Evolutionary conservation across 2,888 invertebrate genomes (phyloP).

Genomic region (Metopia argyrocephala): DNA sequence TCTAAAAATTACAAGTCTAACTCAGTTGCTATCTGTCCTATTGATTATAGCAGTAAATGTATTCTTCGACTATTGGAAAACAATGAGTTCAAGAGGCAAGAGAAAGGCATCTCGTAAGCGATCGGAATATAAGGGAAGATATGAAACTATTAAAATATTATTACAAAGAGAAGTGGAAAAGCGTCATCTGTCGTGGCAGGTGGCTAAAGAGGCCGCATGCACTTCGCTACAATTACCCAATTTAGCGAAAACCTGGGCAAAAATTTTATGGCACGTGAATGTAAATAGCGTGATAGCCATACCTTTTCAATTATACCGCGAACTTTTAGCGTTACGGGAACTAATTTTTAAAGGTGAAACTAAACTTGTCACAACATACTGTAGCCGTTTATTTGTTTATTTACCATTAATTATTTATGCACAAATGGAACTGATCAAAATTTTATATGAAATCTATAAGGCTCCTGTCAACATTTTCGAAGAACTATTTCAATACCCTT

Average conservation of each 20-base stretch:
- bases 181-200: slow-evolving; percentile 76
- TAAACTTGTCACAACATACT: slow-evolving; percentile 69
- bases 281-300: slow-evolving; percentile 70
- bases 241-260: slow-evolving; percentile 73
- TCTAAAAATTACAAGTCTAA: slow-evolving; percentile 71
- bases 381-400: slow-evolving; percentile 73
- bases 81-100: slow-evolving; percentile 60
- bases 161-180: slow-evolving; percentile 76
- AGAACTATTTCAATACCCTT: slow-evolving; percentile 73
- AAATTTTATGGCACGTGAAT: slow-evolving; percentile 74
- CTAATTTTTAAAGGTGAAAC: slow-evolving; percentile 74
- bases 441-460: slow-evolving; percentile 74
- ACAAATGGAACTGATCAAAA: slow-evolving; percentile 73
- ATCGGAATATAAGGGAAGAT: slow-evolving; percentile 64
- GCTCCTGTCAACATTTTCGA: slow-evolving; percentile 77
- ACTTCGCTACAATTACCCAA: slow-evolving; percentile 79
- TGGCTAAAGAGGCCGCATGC: slow-evolving; percentile 76
- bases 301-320: slow-evolving; percentile 73
- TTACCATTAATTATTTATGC: slow-evolving; percentile 75
- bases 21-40: slow-evolving; percentile 80
- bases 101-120: slow-evolving; percentile 66
- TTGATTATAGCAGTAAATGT: slow-evolving; percentile 84
- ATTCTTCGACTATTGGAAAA: slow-evolving; percentile 82
- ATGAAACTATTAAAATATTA: slow-evolving; percentile 70
- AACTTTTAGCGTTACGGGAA: slow-evolving; percentile 72